Evolutionary conservation across 2,113 vertebrate genomes (phyloP).

Genomic region (Gallinago media): DNA sequence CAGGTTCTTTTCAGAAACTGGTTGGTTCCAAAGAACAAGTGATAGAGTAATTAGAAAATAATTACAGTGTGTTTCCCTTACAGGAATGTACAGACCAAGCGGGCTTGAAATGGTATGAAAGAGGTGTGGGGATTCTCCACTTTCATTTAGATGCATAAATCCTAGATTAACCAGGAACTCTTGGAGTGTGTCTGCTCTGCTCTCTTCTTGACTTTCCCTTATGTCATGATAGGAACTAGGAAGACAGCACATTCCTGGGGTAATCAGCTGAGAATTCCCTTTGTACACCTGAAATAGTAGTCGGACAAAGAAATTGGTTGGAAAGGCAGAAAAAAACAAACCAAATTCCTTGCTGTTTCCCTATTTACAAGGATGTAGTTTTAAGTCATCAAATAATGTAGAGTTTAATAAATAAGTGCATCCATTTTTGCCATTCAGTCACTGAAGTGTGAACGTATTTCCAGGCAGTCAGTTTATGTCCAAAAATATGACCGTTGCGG

Average conservation of each 20-base stretch:
- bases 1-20: background rate
- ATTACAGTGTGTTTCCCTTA: background rate
- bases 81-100: background rate
- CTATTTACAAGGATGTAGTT: background rate
- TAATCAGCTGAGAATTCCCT: background rate
- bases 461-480: background rate
- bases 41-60: background rate
- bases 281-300: background rate
- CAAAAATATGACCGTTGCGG: background rate
- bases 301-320: background rate
- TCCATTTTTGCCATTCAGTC: background rate
- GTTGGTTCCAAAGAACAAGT: background rate
- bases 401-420: background rate
- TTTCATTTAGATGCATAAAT: background rate
- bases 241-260: background rate
- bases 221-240: background rate
- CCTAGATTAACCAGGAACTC: background rate
- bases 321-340: background rate
- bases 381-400: background rate
- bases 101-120: background rate
- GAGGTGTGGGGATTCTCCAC: background rate
- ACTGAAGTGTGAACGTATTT: background rate
- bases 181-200: background rate
- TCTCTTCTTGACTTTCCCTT: background rate
- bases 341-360: background rate